Evolutionary conservation across 2,113 vertebrate species (phyloP).

Genomic region (Dicaeum eximium): DNA sequence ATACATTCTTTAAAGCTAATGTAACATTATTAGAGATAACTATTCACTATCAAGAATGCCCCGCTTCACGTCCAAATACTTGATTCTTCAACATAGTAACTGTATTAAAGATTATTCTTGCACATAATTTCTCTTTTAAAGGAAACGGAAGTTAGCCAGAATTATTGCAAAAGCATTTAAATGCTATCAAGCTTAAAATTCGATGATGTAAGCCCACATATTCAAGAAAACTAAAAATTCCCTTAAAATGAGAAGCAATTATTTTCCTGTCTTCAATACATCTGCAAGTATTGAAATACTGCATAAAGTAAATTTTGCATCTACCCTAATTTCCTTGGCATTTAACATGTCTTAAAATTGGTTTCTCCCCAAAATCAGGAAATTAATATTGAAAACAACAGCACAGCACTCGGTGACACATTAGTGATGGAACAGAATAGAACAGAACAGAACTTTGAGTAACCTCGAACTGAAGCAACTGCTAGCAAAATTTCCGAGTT

Average conservation of each 20-base stretch:
- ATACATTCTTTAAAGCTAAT: neutral
- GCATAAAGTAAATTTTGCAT: neutral
- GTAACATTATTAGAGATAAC: neutral
- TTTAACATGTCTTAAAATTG: neutral
- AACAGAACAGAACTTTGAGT: neutral
- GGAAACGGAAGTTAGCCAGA: neutral
- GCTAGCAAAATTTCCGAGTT: neutral
- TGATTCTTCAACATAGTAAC: neutral
- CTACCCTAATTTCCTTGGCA: neutral
- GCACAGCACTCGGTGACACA: neutral
- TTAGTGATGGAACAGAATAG: neutral
- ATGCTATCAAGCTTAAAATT: neutral
- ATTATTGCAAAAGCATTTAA: neutral
- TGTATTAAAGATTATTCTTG: neutral
- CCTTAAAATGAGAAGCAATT: neutral
- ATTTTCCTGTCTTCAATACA: neutral
- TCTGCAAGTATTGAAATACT: neutral
- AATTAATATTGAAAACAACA: neutral
- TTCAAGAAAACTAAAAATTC: neutral
- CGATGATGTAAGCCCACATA: rapidly evolving
- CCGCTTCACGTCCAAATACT: neutral
- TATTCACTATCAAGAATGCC: neutral
- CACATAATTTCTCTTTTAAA: neutral
- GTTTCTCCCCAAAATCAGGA: neutral
- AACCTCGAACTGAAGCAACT: neutral